Evolutionary conservation across 2,888 invertebrate species (phyloP).

Genomic region (Drosophila hamatofila): DNA sequence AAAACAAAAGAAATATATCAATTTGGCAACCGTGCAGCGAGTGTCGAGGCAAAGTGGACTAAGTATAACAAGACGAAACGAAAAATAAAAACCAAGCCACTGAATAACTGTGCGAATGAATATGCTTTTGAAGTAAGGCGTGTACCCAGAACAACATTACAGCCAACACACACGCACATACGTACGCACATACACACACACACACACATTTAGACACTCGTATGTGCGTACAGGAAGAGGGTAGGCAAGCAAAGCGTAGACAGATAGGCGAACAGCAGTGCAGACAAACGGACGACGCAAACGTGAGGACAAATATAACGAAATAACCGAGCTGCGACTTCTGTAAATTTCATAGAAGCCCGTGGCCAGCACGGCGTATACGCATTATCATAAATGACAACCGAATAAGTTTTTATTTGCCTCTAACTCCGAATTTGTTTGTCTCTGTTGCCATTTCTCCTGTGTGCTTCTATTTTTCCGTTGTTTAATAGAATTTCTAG

Average conservation of each 20-base stretch:
- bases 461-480: not conserved
- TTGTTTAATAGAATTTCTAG: not conserved
- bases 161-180: constrained; percentile 7
- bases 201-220: constrained; percentile 7
- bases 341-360: constrained; percentile 48
- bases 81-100: not conserved
- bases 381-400: constrained; percentile 69
- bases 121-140: constrained; percentile 65
- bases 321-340: constrained; percentile 23
- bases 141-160: constrained; percentile 52
- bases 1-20: constrained; percentile 6
- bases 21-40: constrained; percentile 6
- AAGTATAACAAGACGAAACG: not conserved
- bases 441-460: constrained; percentile 1
- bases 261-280: constrained; percentile 62
- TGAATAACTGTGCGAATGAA: constrained; percentile 21
- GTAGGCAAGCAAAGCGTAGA: constrained; percentile 52
- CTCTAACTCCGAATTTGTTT: constrained; percentile 10
- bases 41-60: constrained; percentile 8
- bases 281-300: constrained; percentile 60
- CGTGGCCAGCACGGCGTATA: constrained; percentile 57
- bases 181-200: not conserved
- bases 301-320: constrained; percentile 37
- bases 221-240: constrained; percentile 10
- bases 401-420: constrained; percentile 58